Percentiles rank a stretch among this genome's conserved stretches.
phyloP scores from a whole-genome alignment of 2,113 vertebrate species.

The Catharus minimus region DNA sequence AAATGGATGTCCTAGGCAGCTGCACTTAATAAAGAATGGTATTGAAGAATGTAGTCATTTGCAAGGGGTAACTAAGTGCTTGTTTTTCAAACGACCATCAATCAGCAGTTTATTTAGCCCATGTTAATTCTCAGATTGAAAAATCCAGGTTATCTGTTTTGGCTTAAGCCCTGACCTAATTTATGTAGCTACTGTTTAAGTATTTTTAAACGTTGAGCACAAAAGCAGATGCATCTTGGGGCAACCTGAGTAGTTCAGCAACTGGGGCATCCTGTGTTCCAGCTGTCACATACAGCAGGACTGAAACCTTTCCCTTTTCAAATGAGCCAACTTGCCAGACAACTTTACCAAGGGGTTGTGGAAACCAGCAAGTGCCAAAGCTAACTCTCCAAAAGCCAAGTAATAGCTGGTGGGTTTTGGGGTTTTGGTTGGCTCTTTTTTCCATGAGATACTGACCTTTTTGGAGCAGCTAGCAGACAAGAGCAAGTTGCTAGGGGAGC shows the following conservation, averaged over 20 bases:
- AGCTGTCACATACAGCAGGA: not conserved
- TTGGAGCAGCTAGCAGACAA: not conserved
- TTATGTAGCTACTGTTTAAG: not conserved
- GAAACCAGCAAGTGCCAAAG: not conserved
- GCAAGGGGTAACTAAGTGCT: not conserved
- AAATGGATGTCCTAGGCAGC: not conserved
- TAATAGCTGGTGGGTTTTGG: not conserved
- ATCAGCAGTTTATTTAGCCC: not conserved
- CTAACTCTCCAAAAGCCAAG: not conserved
- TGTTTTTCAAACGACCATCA: not conserved
- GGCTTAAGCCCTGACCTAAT: not conserved
- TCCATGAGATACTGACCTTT: not conserved
- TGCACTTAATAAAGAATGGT: not conserved
- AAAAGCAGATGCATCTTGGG: not conserved
- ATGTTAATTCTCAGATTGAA: not conserved
- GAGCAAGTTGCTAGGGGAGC: not conserved
- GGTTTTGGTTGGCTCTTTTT: not conserved
- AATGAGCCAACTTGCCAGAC: not conserved
- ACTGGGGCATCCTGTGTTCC: not conserved
- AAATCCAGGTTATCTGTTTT: not conserved
- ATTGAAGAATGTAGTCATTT: not conserved
- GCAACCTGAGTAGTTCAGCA: not conserved
- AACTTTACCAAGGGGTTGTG: not conserved
- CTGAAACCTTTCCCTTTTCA: not conserved
- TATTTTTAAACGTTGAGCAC: not conserved